phyloP scores from a whole-genome alignment of 2,113 vertebrate genomes.

The Globicephala melas region DNA sequence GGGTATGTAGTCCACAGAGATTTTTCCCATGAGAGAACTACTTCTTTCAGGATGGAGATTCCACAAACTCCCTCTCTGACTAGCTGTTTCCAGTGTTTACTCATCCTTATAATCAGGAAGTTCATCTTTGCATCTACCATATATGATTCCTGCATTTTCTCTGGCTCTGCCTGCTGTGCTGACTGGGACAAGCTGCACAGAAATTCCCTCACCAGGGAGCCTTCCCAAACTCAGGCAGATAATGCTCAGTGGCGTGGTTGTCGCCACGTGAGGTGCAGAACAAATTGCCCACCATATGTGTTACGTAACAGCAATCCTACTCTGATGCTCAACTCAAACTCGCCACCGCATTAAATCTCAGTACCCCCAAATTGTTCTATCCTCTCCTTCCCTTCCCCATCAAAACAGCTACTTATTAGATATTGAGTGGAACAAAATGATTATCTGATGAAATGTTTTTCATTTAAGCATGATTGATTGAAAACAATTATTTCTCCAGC shows the following conservation, averaged over 20 bases:
- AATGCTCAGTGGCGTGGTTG: background rate
- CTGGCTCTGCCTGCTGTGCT: background rate
- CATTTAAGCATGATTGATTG: background rate
- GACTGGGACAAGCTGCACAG: background rate
- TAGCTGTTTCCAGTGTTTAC: background rate
- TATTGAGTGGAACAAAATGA: background rate
- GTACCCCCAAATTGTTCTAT: background rate
- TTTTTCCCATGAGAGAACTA: background rate
- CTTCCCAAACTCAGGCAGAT: background rate
- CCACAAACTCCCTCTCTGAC: background rate
- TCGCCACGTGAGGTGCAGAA: background rate
- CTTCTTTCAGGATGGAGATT: background rate
- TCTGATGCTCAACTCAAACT: background rate
- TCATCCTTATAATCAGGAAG: background rate
- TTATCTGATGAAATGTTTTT: slow-evolving; percentile 7
- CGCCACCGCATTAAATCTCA: background rate
- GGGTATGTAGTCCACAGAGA: background rate
- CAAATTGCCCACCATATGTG: background rate
- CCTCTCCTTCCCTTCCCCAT: background rate
- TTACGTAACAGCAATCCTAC: background rate
- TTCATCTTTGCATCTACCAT: background rate
- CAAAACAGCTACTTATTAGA: background rate
- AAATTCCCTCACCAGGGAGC: background rate
- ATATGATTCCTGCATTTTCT: background rate
- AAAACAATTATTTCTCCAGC: background rate